Conservation (phyloP, 2,797 vertebrate genomes). For the Channallabes apus region DNA sequence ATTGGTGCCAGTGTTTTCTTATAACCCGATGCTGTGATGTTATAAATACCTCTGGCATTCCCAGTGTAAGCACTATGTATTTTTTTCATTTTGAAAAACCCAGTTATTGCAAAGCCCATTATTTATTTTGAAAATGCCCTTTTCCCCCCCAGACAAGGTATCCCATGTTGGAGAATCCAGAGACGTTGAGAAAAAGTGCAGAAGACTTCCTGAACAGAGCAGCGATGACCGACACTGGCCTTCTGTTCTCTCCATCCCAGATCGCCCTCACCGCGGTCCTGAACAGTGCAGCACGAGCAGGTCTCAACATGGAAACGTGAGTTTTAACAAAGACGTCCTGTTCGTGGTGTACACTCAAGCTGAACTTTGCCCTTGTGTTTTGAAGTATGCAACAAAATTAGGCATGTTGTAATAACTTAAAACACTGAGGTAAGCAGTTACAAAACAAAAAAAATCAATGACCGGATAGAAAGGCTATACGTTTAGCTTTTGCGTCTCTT, state of each 20-base stretch:
- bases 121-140: neutral
- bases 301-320: conserved; percentile 92
- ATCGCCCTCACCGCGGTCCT: conserved; percentile 89
- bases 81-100: neutral
- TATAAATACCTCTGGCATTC: too few species aligned
- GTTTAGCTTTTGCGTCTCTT: neutral
- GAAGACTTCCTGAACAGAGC: conserved; percentile 92
- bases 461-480: too few species aligned
- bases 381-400: neutral
- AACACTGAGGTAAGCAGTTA: neutral
- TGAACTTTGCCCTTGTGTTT: neutral
- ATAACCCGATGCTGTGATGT: too few species aligned
- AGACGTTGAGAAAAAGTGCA: conserved; percentile 86
- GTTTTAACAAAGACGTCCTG: conserved; percentile 10
- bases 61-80: neutral
- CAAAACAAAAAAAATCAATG: neutral
- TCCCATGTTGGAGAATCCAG: conserved; percentile 87
- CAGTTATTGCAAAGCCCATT: neutral
- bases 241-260: conserved; percentile 91
- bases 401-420: neutral
- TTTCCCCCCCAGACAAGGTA: conserved; percentile 81
- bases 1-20: too few species aligned
- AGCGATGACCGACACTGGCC: conserved; percentile 84
- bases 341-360: too few species aligned
- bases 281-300: conserved; percentile 86